A percentile compares a stretch with the other conserved stretches of the same genome.
Evolutionary conservation across 2,113 vertebrate species (phyloP).

Genomic region (Xenotilapia flavipinnis): DNA sequence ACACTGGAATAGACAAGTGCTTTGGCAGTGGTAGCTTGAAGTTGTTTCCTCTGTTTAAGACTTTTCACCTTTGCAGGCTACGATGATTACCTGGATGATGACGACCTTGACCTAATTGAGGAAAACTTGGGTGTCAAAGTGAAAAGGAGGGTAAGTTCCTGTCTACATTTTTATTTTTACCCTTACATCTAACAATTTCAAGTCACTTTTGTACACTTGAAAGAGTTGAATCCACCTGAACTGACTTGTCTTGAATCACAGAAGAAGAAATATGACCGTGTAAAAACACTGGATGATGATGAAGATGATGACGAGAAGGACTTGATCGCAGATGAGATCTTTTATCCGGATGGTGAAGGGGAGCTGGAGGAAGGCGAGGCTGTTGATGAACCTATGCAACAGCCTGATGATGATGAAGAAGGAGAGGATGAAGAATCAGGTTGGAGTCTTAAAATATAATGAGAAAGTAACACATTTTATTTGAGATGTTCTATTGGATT

Average conservation of each 20-base stretch:
- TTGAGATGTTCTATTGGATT: neutral
- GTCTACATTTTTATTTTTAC: neutral
- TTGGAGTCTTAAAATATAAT: slow-evolving; percentile 32
- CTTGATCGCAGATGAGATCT: slow-evolving; percentile 92
- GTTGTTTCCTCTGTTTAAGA: neutral
- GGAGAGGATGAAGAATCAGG: slow-evolving; percentile 91
- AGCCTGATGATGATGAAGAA: slow-evolving; percentile 86
- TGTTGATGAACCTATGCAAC: slow-evolving; percentile 74
- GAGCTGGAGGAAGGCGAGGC: slow-evolving; percentile 89
- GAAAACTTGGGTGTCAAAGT: slow-evolving; percentile 98
- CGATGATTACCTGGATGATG: slow-evolving; percentile 93
- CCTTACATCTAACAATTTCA: neutral
- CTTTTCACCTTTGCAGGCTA: slow-evolving; percentile 68
- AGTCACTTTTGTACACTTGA: neutral
- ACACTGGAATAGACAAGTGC: neutral
- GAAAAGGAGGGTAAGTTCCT: slow-evolving; percentile 82
- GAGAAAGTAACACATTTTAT: neutral
- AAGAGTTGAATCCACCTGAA: neutral
- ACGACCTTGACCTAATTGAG: slow-evolving; percentile 96
- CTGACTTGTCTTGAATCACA: neutral
- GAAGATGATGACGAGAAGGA: slow-evolving; percentile 93
- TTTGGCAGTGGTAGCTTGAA: neutral
- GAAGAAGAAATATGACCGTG: slow-evolving; percentile 93
- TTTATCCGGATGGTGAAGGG: slow-evolving; percentile 88
- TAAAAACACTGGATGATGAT: slow-evolving; percentile 92